Base-by-base conservation (phyloP, 2,113 vertebrate genomes). In the Malurus melanocephalus region DNA sequence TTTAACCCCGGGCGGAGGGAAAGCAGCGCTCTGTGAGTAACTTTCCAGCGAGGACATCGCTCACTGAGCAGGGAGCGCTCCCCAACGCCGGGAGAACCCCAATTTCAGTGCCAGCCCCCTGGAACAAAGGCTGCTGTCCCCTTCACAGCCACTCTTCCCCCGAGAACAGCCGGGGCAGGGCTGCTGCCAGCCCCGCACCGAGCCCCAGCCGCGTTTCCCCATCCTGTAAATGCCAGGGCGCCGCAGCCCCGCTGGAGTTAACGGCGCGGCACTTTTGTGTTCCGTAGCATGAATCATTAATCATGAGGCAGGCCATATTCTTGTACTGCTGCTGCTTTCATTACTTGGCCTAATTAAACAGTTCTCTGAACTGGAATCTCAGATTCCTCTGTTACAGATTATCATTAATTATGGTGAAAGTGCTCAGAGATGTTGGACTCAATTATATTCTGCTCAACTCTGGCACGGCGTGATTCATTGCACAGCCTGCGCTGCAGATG, bases 361-460 rank as follows among this genome's bases (percentile, higher is more conserved):
- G 99, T 99, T 99, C 99, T 99, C 99, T 99, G 99, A 99, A 99
- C 99, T 99, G 99, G 99, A 99, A 99, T 99, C 99, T 99, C 98
- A 99, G 99, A 99, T 99, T 99, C 98, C 99, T 99, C 99, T 99
- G 99, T 99, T 99, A 99, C 99, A 99, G 99, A 99, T 99, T 99
- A 99, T 99, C 99, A 99, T 99, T 99, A 99, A 99, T 99, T 99
- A 99, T 99, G 99, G 98, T 99, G 99, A 99, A 99, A 99, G 98
- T 99, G 99, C 98, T 99, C 98, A 97, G 99, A 99, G 99, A 99
- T 99, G 99, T 99, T 99, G 99, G 99, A 99, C 99, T 99, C 99
- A 99, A 99, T 99, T 99, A 99, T 99, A 99, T 99, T 99, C 98
- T 98, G 98, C 99, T 99, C 99, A 99, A 98, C 98, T 98, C 98